Conservation (phyloP, 2,113 vertebrate species). For the Mormoops blainvillei region DNA sequence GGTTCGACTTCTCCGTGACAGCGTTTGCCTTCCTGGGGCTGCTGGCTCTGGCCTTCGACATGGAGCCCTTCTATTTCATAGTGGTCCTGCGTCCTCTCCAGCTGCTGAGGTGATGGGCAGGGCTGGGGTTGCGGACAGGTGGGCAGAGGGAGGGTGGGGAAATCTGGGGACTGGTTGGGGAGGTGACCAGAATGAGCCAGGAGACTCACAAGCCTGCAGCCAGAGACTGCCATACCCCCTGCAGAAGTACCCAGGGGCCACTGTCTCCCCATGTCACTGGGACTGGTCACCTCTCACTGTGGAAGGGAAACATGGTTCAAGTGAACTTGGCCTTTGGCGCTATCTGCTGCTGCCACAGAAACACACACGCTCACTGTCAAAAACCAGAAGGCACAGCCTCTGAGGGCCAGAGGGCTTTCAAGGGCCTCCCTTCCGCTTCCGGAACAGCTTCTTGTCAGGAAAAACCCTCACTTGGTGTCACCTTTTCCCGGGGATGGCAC, state of each 20-base stretch:
- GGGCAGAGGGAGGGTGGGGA: accelerated
- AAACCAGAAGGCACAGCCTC: not conserved
- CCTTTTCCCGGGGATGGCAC: accelerated
- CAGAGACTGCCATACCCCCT: accelerated
- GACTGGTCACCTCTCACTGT: not conserved
- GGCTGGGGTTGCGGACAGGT: not conserved
- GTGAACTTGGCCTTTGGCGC: not conserved
- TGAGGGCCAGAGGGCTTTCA: not conserved
- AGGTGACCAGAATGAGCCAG: not conserved
- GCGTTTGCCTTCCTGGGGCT: conserved; percentile 94
- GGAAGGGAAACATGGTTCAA: accelerated
- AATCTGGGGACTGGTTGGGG: not conserved
- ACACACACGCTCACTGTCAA: not conserved
- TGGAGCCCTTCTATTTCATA: conserved; percentile 98
- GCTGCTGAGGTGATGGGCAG: conserved; percentile 88
- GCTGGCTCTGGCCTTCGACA: conserved; percentile 90
- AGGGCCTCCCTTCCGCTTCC: accelerated
- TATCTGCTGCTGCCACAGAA: not conserved
- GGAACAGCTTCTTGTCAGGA: not conserved
- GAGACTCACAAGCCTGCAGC: not conserved
- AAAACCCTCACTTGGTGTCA: not conserved
- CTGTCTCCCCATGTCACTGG: accelerated
- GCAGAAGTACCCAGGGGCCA: not conserved
- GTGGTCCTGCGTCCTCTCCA: conserved; percentile 94
- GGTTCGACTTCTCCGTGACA: conserved; percentile 96